Evolutionary conservation across 1,140 invertebrate species (phyloP).

Genomic region (Acromyrmex echinatior): DNA sequence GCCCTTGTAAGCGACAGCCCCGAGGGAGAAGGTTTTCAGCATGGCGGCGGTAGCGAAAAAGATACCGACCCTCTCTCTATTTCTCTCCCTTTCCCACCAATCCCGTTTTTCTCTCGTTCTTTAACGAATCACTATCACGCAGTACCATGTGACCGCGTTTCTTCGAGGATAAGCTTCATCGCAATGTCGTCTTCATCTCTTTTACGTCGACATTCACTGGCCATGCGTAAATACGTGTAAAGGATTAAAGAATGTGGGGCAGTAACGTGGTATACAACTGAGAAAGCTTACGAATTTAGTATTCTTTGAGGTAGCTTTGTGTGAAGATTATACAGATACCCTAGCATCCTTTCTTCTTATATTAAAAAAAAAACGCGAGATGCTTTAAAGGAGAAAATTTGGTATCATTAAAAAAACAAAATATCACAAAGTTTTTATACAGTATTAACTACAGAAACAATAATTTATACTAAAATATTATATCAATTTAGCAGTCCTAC

Average conservation of each 20-base stretch:
- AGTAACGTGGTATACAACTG: slow-evolving; percentile 12
- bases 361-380: not conserved
- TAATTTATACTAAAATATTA: not conserved
- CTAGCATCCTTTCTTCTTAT: not conserved
- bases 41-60: slow-evolving; percentile 67
- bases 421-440: not conserved
- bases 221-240: slow-evolving; percentile 28
- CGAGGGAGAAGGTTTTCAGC: slow-evolving; percentile 68
- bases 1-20: slow-evolving; percentile 66
- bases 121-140: slow-evolving; percentile 68
- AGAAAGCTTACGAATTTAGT: slow-evolving; percentile 9
- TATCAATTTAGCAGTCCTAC: slow-evolving; percentile 7
- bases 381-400: not conserved
- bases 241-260: slow-evolving; percentile 17
- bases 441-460: not conserved
- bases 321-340: not conserved
- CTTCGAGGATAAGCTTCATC: slow-evolving; percentile 57
- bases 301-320: slow-evolving; percentile 4
- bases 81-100: too few species aligned
- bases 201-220: slow-evolving; percentile 50
- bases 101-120: not conserved
- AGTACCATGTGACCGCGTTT: slow-evolving; percentile 64
- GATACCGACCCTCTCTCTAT: slow-evolving; percentile 21
- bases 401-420: not conserved
- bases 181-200: not conserved